Evolutionary conservation across 2,888 invertebrate genomes (phyloP), one percentile per base, ranked within the genome.

Genomic region (Odontomyia ornata): DNA sequence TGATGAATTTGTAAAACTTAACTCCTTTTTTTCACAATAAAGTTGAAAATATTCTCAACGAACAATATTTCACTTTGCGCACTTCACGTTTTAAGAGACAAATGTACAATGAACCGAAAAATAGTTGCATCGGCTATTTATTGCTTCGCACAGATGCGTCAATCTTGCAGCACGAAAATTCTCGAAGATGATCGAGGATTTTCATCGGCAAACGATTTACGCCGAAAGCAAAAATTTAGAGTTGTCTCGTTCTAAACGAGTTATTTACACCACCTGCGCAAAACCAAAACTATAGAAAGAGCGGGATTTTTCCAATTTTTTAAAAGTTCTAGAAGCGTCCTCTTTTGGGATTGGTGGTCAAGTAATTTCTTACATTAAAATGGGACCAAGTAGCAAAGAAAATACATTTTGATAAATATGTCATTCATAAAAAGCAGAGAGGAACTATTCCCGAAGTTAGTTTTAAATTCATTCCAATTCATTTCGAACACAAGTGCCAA

Each of bases 11-110:
- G 52, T 18, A 52, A 52, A 52, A 36, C 9, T 30, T 65, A 18
- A 65, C 36, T 65, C 65, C 65, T 65, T n/a, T n/a, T n/a, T n/a
- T n/a, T 18, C 65, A 65, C 65, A 65, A 65, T 25, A 60, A 65
- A 65, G 65, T 65, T 15, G 65, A 65, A 65, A 65, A n/a, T 11
- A 65, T 65, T 65, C 11, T 18, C 65, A 65, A 36, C 65, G 36
- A 28, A n/a, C 11, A n/a, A 25, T 7, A 5, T 25, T 18, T 4
- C 23, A 9, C 15, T 52, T 52, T 9, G 13, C 13, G 46, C 69
- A 46, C 69, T 69, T 47, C 69, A 69, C 69, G 7, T 23, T 60
- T 23, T 60, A 25, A 69, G 47, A 69, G 46, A 47, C 69, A 69
- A 65, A 60, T 23, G 64, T 64, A 27, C 7, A 27, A 23, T 69